Evolutionary conservation across 2,888 invertebrate genomes (phyloP), one percentile per base, ranked within the genome.

Genomic region (Acronicta psi): DNA sequence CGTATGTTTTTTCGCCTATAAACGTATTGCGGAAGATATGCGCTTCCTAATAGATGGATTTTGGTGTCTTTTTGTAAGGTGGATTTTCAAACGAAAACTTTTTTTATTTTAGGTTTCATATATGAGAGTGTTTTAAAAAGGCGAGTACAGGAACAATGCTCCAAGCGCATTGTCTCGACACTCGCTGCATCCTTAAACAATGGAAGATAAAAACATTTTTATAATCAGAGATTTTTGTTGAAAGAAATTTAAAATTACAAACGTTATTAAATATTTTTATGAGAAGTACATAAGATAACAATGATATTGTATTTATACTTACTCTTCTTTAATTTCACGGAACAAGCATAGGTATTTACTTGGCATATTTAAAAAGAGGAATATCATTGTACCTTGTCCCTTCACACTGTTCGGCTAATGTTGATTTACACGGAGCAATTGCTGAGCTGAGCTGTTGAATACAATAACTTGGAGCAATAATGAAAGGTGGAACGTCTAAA

Each of bases 1-100:
- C 42, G 34, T 41, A 8, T 42, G 14, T 59, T 73, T 69, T 59
- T 70, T 56, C 17, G 13, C 20, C 34, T 44, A 57, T 53, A 59
- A 70, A 55, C 43, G 61, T 65, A 69, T 50, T 53, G 25, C 50
- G 49, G 51, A 65, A 70, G 73, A 72, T 63, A 51, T 57, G 43
- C 46, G 53, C 38, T 67, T 63, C 51, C 59, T n/a, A 57, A 71
- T 67, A 67, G 16, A 72, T 56, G 42, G 18, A 49, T 44, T 59
- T 62, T 17, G 40, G 43, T 63, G 36, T 16, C 6, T 23, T 51
- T 53, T 63, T 54, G 53, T 51, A 41, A 46, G 36, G 46, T 25
- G 42, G 16, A 25, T 37, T 63, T 62, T 51, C 29, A 20, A 52
- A 52, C 17, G 43, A 54, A 37, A 29, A 50, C 7, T 46, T n/a